Evolutionary conservation across 2,888 invertebrate species (phyloP).

Genomic region (Meghimatium bilineatum): DNA sequence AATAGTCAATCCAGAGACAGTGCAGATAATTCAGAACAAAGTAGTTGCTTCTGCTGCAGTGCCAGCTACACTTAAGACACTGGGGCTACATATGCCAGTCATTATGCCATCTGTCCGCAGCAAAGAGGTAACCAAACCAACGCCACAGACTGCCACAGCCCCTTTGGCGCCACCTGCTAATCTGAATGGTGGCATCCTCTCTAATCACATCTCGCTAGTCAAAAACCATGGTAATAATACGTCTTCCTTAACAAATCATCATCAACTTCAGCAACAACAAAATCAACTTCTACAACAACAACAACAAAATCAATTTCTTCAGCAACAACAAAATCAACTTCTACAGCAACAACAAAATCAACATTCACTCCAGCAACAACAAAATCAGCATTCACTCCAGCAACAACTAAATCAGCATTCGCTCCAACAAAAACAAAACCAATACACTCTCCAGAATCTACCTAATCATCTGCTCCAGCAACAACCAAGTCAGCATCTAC

Average conservation of each 20-base stretch:
- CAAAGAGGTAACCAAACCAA: constrained; percentile 94
- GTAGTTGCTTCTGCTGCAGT: constrained; percentile 51
- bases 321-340: neutral
- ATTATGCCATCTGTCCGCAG: constrained; percentile 98
- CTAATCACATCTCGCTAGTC: constrained; percentile 70
- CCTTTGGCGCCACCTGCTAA: constrained; percentile 80
- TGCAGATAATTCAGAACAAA: constrained; percentile 55
- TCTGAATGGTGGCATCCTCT: constrained; percentile 70
- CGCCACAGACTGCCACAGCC: constrained; percentile 95
- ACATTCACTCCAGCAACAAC: too few species aligned
- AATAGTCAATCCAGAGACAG: constrained; percentile 47
- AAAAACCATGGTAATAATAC: constrained; percentile 67
- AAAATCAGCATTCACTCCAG: constrained; percentile 22
- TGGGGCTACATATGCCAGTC: constrained; percentile 93
- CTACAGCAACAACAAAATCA: too few species aligned
- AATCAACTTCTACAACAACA: too few species aligned
- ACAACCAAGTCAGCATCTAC: too few species aligned
- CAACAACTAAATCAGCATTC: neutral
- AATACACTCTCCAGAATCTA: too few species aligned
- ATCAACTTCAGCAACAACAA: constrained; percentile 10
- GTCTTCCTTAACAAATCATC: constrained; percentile 59
- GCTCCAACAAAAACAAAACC: too few species aligned
- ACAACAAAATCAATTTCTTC: neutral
- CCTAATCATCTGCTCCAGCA: too few species aligned
- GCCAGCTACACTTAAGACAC: constrained; percentile 86